Conservation (phyloP, 1,140 invertebrate genomes). For the Agrilus planipennis region DNA sequence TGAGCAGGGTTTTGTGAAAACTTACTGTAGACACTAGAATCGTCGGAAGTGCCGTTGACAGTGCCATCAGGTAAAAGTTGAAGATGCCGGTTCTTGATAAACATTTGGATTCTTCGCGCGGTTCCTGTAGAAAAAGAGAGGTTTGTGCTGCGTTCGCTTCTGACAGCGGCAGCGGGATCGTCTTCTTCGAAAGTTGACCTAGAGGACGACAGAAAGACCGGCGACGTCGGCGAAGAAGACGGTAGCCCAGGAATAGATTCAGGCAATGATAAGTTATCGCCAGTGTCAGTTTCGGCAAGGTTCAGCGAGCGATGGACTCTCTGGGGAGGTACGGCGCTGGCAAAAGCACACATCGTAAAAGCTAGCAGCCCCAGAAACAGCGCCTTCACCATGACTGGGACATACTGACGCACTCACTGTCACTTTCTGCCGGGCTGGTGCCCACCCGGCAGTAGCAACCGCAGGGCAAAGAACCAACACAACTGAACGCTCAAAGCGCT, state of each 20-base stretch:
- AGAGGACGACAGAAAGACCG: constrained; percentile 10
- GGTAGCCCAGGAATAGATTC: not conserved
- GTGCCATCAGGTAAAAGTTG: constrained; percentile 66
- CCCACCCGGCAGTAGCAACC: constrained; percentile 16
- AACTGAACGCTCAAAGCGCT: no score
- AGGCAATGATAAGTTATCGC: no score
- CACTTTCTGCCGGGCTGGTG: constrained; percentile 21
- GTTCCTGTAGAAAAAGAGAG: constrained; percentile 60
- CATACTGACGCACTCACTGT: constrained; percentile 30
- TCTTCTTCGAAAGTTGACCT: constrained; percentile 17
- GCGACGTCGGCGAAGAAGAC: constrained; percentile 2
- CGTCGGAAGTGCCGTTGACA: constrained; percentile 64
- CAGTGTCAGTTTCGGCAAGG: constrained; percentile 6
- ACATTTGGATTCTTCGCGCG: constrained; percentile 64
- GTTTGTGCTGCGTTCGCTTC: constrained; percentile 56
- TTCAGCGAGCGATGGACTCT: constrained; percentile 11
- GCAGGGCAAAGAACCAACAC: no score
- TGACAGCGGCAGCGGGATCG: constrained; percentile 26
- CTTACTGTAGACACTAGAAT: constrained; percentile 69
- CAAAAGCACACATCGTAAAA: constrained; percentile 30
- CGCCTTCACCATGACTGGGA: constrained; percentile 36
- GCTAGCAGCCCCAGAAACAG: constrained; percentile 31
- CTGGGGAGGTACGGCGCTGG: constrained; percentile 24
- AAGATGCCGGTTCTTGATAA: constrained; percentile 64
- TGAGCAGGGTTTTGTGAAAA: constrained; percentile 31